A percentile compares a stretch with the other conserved stretches of the same genome.
These are phyloP conservation scores for Temnothorax nylanderi DNA, from an alignment of 1,140 invertebrate species.

Conservation along the genomic window DNA sequence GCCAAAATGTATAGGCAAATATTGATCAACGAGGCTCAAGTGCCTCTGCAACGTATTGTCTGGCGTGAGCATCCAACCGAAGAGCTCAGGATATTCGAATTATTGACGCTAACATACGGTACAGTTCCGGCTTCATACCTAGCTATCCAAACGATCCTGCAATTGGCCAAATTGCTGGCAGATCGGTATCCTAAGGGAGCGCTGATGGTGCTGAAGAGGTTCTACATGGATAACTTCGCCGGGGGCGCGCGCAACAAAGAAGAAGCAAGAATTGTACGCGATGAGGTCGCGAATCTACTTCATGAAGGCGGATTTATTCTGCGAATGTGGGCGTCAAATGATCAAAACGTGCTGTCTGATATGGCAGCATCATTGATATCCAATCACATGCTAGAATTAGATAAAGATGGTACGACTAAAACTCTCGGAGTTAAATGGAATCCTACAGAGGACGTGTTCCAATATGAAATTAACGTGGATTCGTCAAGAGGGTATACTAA, in stretches of 20 bases:
- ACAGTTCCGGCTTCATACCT: too few relatives aligned
- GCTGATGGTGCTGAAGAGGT: too few relatives aligned
- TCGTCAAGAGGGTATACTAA: not conserved
- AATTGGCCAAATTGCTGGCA: too few relatives aligned
- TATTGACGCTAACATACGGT: not conserved
- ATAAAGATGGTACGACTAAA: not conserved
- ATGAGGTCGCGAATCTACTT: too few relatives aligned
- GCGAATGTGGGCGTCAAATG: too few relatives aligned
- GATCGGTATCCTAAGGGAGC: too few relatives aligned
- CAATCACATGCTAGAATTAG: not conserved
- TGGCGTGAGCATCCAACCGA: not conserved
- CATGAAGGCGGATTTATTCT: too few relatives aligned
- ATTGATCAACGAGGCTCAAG: not conserved
- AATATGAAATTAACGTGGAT: not conserved
- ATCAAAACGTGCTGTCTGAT: too few relatives aligned
- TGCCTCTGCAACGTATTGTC: not conserved
- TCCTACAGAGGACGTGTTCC: not conserved
- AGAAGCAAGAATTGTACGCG: too few relatives aligned
- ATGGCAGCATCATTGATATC: too few relatives aligned
- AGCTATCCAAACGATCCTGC: too few relatives aligned
- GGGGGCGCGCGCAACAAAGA: not conserved
- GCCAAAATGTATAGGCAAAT: not conserved
- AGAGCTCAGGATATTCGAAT: not conserved
- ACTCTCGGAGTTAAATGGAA: not conserved
- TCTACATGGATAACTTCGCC: too few relatives aligned